These are phyloP conservation scores for Cavia aperea DNA, from an alignment of 2,113 vertebrate genomes.

Conservation along the genomic window DNA sequence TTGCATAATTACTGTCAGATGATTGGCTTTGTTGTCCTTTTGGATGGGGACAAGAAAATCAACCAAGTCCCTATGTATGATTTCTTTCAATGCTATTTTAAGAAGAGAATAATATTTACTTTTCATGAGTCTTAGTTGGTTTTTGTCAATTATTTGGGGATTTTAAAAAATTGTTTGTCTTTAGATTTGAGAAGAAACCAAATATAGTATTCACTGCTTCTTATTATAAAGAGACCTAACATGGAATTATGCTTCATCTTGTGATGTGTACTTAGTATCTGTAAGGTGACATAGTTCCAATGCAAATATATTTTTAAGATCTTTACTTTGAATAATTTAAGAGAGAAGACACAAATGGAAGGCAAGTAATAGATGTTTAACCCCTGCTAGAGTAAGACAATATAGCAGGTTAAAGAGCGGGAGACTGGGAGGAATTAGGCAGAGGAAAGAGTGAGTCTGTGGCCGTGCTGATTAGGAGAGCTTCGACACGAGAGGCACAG, in stretches of 20 bases:
- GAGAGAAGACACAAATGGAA: neutral
- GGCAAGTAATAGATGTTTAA: neutral
- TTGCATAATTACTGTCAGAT: neutral
- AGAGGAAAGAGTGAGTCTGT: neutral
- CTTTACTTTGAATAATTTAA: constrained; percentile 22
- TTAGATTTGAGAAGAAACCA: constrained; percentile 31
- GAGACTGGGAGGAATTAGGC: neutral
- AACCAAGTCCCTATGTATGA: neutral
- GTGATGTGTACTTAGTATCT: neutral
- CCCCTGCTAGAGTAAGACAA: neutral
- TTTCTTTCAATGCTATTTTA: neutral
- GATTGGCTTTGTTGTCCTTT: neutral
- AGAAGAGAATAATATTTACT: constrained; percentile 17
- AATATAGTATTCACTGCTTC: neutral
- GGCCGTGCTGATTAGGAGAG: neutral
- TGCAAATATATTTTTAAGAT: neutral
- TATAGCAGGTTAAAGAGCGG: neutral
- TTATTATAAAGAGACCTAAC: neutral
- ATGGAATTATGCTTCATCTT: neutral
- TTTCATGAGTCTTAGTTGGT: constrained; percentile 7
- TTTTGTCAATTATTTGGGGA: constrained; percentile 15
- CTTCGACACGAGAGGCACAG: neutral
- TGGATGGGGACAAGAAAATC: neutral
- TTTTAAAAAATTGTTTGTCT: neutral
- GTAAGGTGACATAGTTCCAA: neutral